Base-by-base conservation (phyloP, 2,113 vertebrate species). In the Muntiacus reevesi region DNA sequence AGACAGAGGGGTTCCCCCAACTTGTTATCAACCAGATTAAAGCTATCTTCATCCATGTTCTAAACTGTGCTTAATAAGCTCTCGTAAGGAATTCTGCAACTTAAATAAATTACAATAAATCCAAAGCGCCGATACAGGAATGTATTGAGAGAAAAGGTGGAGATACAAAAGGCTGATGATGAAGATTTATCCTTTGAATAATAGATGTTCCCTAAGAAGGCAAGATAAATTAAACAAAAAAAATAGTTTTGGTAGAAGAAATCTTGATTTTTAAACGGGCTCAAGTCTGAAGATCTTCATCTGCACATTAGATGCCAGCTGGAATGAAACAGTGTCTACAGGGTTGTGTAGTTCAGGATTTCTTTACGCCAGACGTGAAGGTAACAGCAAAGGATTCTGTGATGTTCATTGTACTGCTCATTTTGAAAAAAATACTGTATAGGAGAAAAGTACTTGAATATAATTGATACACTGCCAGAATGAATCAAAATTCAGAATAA, bases 401-500 rank as follows among this genome's bases (percentile, higher is more conserved):
- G 23, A 67, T 59, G 12, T 43, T 8, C n/a, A 71, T 13, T 1
- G 0, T 60, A 40, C 59, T 55, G 33, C 5, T 62, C 4, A 52
- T 78, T 84, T 97, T 40, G 67, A 13, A 74, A 74, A 74, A 71
- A 71, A n/a, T 33, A 55, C 23, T 89, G 47, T 28, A 28, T 78
- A 71, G 55, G 45, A 93, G 95, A 76, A 79, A 82, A 54, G 43
- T 76, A 10, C 81, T 60, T 85, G 64, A 60, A 54, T 79, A 59
- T 83, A 83, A 87, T 91, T 45, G 86, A 15, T 10, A 40, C 16
- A 21, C 50, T 93, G 74, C 40, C 40, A 59, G 91, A 71, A 81
- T 93, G 79, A 96, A 62, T 89, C 54, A 95, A 81, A 90, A 78
- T 93, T 90, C 89, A 59, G 33, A 78, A n/a, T n/a, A 79, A 78